Percentiles rank a stretch among this genome's conserved stretches.
These are phyloP conservation scores for Autographa gamma DNA, from an alignment of 2,888 invertebrate species.

Conservation along the genomic window DNA sequence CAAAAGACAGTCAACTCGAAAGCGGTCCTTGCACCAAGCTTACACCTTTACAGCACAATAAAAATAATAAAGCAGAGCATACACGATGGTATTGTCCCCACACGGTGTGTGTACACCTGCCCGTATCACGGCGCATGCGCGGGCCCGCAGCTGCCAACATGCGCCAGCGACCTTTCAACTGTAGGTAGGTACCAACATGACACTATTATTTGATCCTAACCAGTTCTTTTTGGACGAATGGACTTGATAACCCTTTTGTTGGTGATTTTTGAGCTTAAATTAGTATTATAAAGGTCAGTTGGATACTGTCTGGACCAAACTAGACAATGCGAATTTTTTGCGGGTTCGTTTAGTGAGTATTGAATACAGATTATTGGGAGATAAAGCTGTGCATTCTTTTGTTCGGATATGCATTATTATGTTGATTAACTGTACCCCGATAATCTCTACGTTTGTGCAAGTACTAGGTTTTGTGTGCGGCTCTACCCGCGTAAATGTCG, in stretches of 20 bases:
- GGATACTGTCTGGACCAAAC: not conserved
- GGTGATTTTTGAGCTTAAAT: conserved; percentile 5
- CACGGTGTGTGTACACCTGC: conserved; percentile 74
- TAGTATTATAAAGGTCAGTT: conserved; percentile 11
- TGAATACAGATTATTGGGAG: no score
- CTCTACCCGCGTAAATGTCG: no score
- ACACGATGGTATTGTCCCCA: conserved; percentile 43
- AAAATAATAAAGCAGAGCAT: conserved; percentile 64
- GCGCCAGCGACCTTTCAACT: conserved; percentile 68
- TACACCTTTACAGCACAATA: conserved; percentile 32
- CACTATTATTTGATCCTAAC: conserved; percentile 47
- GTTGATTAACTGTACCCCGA: no score
- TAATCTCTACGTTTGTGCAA: no score
- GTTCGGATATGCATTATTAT: no score
- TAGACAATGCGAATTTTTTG: not conserved
- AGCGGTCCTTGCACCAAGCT: not conserved
- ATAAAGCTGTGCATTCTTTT: no score
- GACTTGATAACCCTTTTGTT: conserved; percentile 17
- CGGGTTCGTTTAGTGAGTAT: not conserved
- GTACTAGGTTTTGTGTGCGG: no score
- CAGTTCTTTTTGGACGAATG: conserved; percentile 41
- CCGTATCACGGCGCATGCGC: conserved; percentile 72
- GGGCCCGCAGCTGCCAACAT: conserved; percentile 73
- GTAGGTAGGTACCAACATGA: conserved; percentile 41
- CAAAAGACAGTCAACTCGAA: conserved; percentile 28